phyloP scores from a whole-genome alignment of 2,797 vertebrate genomes.

The Betta splendens region DNA sequence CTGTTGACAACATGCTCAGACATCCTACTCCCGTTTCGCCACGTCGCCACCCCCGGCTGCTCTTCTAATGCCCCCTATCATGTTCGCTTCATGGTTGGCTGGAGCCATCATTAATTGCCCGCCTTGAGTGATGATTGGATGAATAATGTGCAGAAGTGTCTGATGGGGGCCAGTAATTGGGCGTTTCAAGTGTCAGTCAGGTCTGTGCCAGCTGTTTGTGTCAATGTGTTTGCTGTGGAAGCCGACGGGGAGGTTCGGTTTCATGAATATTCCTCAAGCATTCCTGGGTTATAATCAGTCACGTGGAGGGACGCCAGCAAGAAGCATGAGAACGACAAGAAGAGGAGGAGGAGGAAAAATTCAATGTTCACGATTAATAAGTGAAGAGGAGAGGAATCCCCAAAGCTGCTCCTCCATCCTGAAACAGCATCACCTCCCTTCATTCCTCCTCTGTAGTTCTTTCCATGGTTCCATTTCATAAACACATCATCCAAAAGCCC shows the following conservation, averaged over 20 bases:
- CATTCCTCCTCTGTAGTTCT: slow-evolving; percentile 16
- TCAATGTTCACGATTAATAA: background rate
- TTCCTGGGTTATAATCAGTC: slow-evolving; percentile 3
- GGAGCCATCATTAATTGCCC: slow-evolving; percentile 67
- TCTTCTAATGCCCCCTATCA: slow-evolving; percentile 68
- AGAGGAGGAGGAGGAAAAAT: background rate
- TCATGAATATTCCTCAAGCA: background rate
- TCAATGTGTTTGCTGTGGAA: background rate
- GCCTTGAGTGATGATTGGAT: slow-evolving; percentile 55
- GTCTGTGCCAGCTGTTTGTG: slow-evolving; percentile 22
- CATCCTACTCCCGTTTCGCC: slow-evolving; percentile 52
- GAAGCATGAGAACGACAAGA: background rate
- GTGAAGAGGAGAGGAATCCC: slow-evolving; percentile 11
- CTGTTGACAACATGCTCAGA: slow-evolving; percentile 72
- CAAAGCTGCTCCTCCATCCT: background rate
- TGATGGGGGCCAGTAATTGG: slow-evolving; percentile 53
- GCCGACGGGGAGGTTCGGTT: background rate
- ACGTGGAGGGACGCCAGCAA: background rate
- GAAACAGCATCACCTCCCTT: slow-evolving; percentile 24
- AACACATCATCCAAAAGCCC: slow-evolving; percentile 33
- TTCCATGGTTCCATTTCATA: slow-evolving; percentile 29
- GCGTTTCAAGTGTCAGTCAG: slow-evolving; percentile 40
- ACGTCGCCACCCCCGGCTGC: slow-evolving; percentile 48
- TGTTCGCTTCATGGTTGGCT: slow-evolving; percentile 74
- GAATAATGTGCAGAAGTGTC: slow-evolving; percentile 73